Base-by-base conservation (phyloP, 2,797 vertebrate species). In the Takifugu rubripes region DNA sequence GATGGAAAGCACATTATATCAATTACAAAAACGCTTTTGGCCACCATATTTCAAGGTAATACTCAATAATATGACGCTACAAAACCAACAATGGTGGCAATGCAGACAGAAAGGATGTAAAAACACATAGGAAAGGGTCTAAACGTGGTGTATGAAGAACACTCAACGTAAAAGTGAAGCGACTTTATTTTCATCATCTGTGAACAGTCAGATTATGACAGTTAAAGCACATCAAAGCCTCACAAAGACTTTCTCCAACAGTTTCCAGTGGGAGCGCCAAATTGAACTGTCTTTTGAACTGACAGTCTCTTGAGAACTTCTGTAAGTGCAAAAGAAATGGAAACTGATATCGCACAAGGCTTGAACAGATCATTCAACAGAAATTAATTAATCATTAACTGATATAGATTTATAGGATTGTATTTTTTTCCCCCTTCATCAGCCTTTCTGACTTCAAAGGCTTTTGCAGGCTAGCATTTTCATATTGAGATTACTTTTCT, bases 351-450 rank as follows among this genome's bases (percentile, higher is more conserved):
- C 85, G 85, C 75, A 66, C 66, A 78, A 77, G 75, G 68, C 76
- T 78, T 66, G 59, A 84, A 80, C 80, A 82, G 82, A 88, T 88
- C 80, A 80, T 84, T 86, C 68, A 72, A 70, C 74, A 61, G 29
- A 77, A 84, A 85, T 83, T 78, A 84, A 89, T 89, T 86, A 86
- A 89, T 89, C 85, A 88, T 81, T 77, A 66, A 45, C 84, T 85
- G 82, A 87, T 88, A 75, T 74, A 72, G 74, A 83, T 89, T 80
- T 84, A 72, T 84, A 80, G 82, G 83, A 85, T 77, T 84, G 81
- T 78, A 64, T 82, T 77, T 64, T 66, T 68, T 65, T 66, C 61
- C 10, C 2, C 21, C 74, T 78, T 70, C 76, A 66, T 83, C 77
- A 65, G 58, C 80, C 68, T 74, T 69, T 79, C 76, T 60, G 70